Conservation (phyloP, 2,888 invertebrate species). For the Eilema griseolum region DNA sequence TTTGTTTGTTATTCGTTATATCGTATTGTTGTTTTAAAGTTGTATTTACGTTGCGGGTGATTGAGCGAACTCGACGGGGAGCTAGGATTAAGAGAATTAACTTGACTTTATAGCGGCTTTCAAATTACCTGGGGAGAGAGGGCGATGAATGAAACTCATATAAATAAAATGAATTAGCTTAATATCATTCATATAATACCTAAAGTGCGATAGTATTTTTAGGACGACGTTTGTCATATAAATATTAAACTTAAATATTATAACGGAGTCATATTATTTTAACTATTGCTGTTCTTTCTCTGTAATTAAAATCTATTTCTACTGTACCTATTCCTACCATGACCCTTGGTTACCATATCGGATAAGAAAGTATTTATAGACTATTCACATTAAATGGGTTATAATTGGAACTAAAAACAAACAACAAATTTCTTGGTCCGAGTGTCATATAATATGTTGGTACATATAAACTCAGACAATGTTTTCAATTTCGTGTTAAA, state of each 20-base stretch:
- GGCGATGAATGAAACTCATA: neutral
- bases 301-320: neutral
- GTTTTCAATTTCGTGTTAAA: slow-evolving; percentile 4
- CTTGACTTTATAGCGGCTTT: slow-evolving; percentile 19
- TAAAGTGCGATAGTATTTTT: neutral
- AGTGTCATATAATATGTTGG: neutral
- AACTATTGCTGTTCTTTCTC: too few species aligned
- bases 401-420: too few species aligned
- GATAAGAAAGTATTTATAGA: too few species aligned
- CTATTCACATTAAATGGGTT: too few species aligned
- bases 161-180: neutral
- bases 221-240: too few species aligned
- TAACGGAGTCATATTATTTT: too few species aligned
- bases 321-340: neutral
- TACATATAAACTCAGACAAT: neutral
- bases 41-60: slow-evolving; percentile 46
- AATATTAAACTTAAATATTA: too few species aligned
- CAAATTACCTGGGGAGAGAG: slow-evolving; percentile 19
- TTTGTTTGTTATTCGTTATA: slow-evolving; percentile 53
- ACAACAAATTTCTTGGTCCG: too few species aligned
- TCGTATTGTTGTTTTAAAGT: slow-evolving; percentile 48
- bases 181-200: neutral
- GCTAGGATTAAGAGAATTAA: slow-evolving; percentile 36
- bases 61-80: slow-evolving; percentile 40
- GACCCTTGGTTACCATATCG: neutral